These are phyloP conservation scores for Lophius americanus DNA, from an alignment of 2,797 vertebrate species.

Conservation along the genomic window DNA sequence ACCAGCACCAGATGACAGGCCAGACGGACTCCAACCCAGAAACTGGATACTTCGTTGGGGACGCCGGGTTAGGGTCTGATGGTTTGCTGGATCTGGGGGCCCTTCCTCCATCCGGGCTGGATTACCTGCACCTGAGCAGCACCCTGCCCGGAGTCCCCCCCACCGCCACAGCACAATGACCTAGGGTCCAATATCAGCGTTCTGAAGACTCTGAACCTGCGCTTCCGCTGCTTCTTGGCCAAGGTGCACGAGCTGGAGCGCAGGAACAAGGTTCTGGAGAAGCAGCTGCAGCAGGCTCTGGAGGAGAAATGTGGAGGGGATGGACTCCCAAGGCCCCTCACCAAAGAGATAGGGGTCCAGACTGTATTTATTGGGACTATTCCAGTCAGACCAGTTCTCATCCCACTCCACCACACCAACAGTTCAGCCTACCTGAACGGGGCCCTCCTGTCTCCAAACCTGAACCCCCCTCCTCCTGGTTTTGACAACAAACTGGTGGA, in stretches of 20 bases:
- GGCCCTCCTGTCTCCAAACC: slow-evolving; percentile 67
- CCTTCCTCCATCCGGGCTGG: slow-evolving; percentile 66
- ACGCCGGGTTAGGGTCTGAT: slow-evolving; percentile 63
- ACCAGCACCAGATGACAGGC: slow-evolving; percentile 62
- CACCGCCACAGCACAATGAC: slow-evolving; percentile 82
- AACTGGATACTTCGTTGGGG: slow-evolving; percentile 67
- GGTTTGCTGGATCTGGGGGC: slow-evolving; percentile 66
- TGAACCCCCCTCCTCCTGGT: slow-evolving; percentile 60
- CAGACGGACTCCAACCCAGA: slow-evolving; percentile 69
- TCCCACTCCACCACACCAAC: slow-evolving; percentile 65
- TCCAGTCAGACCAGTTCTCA: slow-evolving; percentile 61
- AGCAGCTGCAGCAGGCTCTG: slow-evolving; percentile 87
- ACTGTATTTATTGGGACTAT: slow-evolving; percentile 84
- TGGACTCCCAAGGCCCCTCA: slow-evolving; percentile 65
- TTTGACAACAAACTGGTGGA: slow-evolving; percentile 52
- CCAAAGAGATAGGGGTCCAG: slow-evolving; percentile 86
- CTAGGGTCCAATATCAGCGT: slow-evolving; percentile 96
- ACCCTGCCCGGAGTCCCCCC: slow-evolving; percentile 65
- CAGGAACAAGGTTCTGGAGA: slow-evolving; percentile 93
- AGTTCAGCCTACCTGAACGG: slow-evolving; percentile 67
- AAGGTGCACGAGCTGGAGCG: slow-evolving; percentile 96
- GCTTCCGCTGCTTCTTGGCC: slow-evolving; percentile 97
- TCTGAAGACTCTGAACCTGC: slow-evolving; percentile 94
- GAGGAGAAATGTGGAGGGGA: slow-evolving; percentile 67
- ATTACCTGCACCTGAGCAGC: slow-evolving; percentile 68